Percentiles rank a stretch among this genome's conserved stretches.
phyloP scores from a whole-genome alignment of 2,797 vertebrate species.

The Thamnophis elegans region DNA sequence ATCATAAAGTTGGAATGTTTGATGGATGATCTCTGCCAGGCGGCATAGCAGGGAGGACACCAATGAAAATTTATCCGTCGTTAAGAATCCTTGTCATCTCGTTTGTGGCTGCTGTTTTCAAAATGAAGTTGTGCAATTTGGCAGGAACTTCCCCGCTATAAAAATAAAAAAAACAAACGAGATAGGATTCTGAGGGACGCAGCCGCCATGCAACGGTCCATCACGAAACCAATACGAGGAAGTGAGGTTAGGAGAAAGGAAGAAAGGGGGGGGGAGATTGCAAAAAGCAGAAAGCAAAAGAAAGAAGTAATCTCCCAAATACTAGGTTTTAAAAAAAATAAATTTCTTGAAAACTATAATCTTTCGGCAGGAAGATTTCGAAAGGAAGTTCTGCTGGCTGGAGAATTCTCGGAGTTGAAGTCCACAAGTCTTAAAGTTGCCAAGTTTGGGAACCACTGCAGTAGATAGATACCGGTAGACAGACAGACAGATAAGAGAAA shows the following conservation, averaged over 20 bases:
- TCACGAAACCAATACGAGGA: not conserved
- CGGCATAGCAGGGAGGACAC: conserved; percentile 40
- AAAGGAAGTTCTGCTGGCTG: too few species aligned
- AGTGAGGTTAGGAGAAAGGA: not conserved
- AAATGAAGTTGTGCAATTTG: conserved; percentile 47
- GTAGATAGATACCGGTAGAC: too few species aligned
- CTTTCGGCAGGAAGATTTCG: too few species aligned
- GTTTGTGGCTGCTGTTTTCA: not conserved
- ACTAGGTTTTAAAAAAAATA: too few species aligned
- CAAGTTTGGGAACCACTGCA: too few species aligned
- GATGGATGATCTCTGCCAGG: conserved; percentile 50
- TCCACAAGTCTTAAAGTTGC: too few species aligned
- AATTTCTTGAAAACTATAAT: not conserved
- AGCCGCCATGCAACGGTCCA: conserved; percentile 1
- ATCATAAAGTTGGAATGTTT: conserved; percentile 42
- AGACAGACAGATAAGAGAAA: too few species aligned
- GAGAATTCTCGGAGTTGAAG: too few species aligned
- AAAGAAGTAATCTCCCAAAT: not conserved
- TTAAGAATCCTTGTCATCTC: conserved; percentile 52
- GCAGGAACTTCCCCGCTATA: conserved; percentile 40
- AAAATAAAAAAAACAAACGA: conserved; percentile 4
- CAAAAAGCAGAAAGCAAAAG: not conserved
- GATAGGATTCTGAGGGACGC: conserved; percentile 30
- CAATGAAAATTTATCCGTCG: conserved; percentile 49
- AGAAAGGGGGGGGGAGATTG: too few species aligned